These are phyloP conservation scores for Anguilla marmorata DNA, from an alignment of 2,797 vertebrate genomes.

Conservation along the genomic window DNA sequence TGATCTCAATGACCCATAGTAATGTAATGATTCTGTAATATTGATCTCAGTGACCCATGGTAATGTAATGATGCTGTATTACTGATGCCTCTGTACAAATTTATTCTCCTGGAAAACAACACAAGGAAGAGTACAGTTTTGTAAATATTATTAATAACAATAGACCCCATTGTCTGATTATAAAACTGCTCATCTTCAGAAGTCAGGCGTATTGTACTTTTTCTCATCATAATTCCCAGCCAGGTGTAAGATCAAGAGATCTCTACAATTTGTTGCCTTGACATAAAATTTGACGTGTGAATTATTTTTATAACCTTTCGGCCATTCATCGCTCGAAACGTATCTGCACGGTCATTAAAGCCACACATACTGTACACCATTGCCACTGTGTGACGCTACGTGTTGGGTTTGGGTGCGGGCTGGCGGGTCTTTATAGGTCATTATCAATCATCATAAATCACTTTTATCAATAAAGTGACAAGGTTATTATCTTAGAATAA, in stretches of 20 bases:
- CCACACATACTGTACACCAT: no score
- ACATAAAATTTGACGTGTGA: not conserved
- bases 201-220: not conserved
- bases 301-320: not conserved
- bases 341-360: no score
- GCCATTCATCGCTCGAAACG: no score
- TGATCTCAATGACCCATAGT: not conserved
- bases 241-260: not conserved
- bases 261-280: not conserved
- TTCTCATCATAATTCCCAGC: not conserved
- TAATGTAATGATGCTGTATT: constrained; percentile 44
- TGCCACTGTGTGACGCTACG: no score
- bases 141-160: not conserved
- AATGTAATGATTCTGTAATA: not conserved
- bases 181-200: not conserved
- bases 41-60: constrained; percentile 31
- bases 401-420: no score
- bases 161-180: not conserved
- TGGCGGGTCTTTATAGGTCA: no score
- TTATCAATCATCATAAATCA: no score
- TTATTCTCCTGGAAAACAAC: not conserved
- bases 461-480: no score
- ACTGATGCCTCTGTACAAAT: not conserved
- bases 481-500: no score
- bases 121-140: not conserved